A percentile compares a stretch with the other conserved stretches of the same genome.
Evolutionary conservation across 2,113 vertebrate species (phyloP).

Genomic region (Phainopepla nitens): DNA sequence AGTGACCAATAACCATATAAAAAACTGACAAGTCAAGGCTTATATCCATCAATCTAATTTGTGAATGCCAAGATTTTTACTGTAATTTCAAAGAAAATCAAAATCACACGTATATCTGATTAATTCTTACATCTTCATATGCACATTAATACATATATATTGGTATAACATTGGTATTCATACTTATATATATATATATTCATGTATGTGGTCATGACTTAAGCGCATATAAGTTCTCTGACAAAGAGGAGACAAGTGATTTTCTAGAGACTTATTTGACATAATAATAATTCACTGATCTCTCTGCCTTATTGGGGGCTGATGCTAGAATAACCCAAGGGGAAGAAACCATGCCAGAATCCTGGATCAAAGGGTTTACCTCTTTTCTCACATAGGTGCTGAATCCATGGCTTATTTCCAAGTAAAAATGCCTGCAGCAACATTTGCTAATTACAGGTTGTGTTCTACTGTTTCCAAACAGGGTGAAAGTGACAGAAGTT

Average conservation of each 20-base stretch:
- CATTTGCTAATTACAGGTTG: constrained; percentile 81
- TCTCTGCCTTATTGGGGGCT: constrained; percentile 53
- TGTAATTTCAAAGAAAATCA: background rate
- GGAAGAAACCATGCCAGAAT: constrained; percentile 56
- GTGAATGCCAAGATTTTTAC: background rate
- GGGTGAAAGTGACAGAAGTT: constrained; percentile 84
- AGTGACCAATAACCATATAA: background rate
- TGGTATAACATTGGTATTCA: background rate
- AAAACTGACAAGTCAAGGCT: background rate
- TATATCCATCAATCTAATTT: background rate
- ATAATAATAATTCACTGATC: constrained; percentile 63
- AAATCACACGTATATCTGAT: background rate
- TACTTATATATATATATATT: background rate
- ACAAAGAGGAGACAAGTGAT: background rate
- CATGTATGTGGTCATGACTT: background rate
- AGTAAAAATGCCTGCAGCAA: constrained; percentile 76
- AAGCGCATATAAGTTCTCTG: background rate
- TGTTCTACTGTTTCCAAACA: constrained; percentile 83
- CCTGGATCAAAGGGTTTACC: constrained; percentile 70
- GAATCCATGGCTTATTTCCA: constrained; percentile 70
- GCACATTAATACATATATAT: background rate
- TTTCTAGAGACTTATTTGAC: constrained; percentile 63
- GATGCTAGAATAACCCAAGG: constrained; percentile 58
- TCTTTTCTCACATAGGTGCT: constrained; percentile 71
- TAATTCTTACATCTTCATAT: background rate